phyloP scores from a whole-genome alignment of 1,140 invertebrate species.

The Drosophila ananassae region DNA sequence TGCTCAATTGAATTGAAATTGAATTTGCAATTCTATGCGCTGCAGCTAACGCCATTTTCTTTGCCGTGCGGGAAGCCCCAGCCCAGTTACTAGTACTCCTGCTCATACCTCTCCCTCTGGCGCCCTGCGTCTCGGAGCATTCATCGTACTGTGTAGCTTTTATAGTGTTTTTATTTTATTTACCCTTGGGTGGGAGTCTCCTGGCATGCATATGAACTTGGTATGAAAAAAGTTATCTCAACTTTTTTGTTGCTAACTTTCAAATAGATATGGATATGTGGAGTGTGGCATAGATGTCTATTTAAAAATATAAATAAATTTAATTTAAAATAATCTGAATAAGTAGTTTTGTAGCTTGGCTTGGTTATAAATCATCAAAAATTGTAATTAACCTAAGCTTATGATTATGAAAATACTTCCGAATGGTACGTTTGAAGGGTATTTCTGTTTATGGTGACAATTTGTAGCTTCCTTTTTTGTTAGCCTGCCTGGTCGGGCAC shows the following conservation, averaged over 20 bases:
- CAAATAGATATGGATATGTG: neutral
- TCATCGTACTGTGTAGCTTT: conserved; percentile 9
- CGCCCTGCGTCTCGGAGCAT: neutral
- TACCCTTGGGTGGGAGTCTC: conserved; percentile 30
- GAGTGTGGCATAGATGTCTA: neutral
- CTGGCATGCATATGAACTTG: conserved; percentile 24
- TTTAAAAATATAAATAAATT: neutral
- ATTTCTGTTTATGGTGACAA: conserved; percentile 23
- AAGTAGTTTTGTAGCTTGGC: neutral
- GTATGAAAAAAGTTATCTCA: conserved; percentile 24
- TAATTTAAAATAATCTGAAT: neutral
- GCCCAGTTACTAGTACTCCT: conserved; percentile 5
- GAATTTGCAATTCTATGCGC: conserved; percentile 82
- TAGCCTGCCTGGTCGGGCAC: conserved; percentile 40
- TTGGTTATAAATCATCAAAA: no score
- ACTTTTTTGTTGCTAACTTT: neutral
- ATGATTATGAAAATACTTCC: no score
- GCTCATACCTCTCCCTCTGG: neutral
- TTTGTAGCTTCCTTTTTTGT: conserved; percentile 33
- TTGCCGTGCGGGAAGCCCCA: conserved; percentile 60
- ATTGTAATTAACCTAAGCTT: no score
- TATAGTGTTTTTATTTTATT: conserved; percentile 37
- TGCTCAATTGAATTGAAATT: conserved; percentile 83
- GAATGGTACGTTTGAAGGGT: conserved; percentile 2
- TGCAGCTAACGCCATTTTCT: conserved; percentile 78